Evolutionary conservation across 2,113 vertebrate species (phyloP), one percentile per base, ranked within the genome.

Genomic region (Tursiops truncatus): DNA sequence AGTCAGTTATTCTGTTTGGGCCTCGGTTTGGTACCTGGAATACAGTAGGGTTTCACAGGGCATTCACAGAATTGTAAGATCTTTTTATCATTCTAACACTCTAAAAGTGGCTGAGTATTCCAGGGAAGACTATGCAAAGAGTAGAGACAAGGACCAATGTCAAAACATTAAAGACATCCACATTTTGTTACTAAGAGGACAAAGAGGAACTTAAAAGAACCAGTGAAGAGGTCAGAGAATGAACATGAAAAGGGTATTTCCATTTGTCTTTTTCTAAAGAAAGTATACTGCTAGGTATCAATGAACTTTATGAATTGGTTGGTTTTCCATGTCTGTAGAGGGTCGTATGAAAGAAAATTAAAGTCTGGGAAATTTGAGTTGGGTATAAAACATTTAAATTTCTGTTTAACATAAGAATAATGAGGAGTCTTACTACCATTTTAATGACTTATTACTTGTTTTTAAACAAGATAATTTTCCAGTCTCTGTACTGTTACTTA

Each of bases 361-460:
- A 88, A 87, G 20, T 14, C 58, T 79, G 31, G 81, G 80, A 91
- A 97, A 96, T 88, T 90, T 94, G 56, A 85, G 91, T 94, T 96
- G 83, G 91, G 71, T 96, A 95, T 96, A 97, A 97, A 97, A 83
- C 73, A 74, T 71, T 62, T 81, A 77, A 70, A 93, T 93, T 83
- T 89, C 6, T 94, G 21, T 63, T 93, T 89, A 79, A 63, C 88
- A 38, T 58, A 77, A 91, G 44, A 33, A 71, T 47, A 81, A 85
- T 33, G 53, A 15, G 33, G 79, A 88, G 2, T 73, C 13, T 83
- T 90, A 62, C 8, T 3, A 53, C 53, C 5, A 53, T 53, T 53
- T 53, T 53, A 53, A 53, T 53, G 53, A 53, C 53, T 17, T 53
- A 53, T 53, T 53, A 53, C 53, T 53, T 53, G 53, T 53, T 53